Conservation (phyloP, 2,888 invertebrate genomes). For the Malachius bipustulatus region DNA sequence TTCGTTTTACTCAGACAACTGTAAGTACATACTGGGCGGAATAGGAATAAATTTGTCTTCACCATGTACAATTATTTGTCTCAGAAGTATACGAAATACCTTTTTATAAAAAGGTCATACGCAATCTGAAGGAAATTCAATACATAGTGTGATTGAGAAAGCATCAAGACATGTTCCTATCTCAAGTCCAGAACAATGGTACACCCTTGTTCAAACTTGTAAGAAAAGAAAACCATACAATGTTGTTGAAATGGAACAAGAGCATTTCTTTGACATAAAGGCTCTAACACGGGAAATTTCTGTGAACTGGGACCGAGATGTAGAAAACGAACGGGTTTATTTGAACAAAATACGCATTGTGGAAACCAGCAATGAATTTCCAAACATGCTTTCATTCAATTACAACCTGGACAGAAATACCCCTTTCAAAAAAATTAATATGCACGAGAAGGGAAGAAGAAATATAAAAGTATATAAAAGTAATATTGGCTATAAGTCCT, state of each 20-base stretch:
- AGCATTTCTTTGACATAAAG: slow-evolving; percentile 12
- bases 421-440: slow-evolving; percentile 8
- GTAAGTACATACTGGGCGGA: slow-evolving; percentile 12
- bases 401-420: slow-evolving; percentile 4
- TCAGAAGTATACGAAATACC: slow-evolving; percentile 10
- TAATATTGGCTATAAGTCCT: too few species aligned
- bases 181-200: background rate
- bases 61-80: slow-evolving; percentile 13
- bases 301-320: slow-evolving; percentile 6
- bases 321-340: too few species aligned
- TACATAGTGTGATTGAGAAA: too few species aligned
- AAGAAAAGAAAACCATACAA: too few species aligned
- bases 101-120: slow-evolving; percentile 15
- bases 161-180: slow-evolving; percentile 2
- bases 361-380: background rate
- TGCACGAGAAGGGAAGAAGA: slow-evolving; percentile 8
- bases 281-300: slow-evolving; percentile 2
- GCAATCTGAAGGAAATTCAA: slow-evolving; percentile 15
- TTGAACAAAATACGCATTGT: slow-evolving; percentile 3
- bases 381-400: slow-evolving; percentile 8
- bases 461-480: slow-evolving; percentile 4
- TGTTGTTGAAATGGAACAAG: slow-evolving; percentile 12
- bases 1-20: slow-evolving; percentile 11
- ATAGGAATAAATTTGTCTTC: slow-evolving; percentile 14
- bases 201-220: slow-evolving; percentile 12